These are phyloP conservation scores for Suillia variegata DNA, from an alignment of 2,888 invertebrate species.

Conservation along the genomic window DNA sequence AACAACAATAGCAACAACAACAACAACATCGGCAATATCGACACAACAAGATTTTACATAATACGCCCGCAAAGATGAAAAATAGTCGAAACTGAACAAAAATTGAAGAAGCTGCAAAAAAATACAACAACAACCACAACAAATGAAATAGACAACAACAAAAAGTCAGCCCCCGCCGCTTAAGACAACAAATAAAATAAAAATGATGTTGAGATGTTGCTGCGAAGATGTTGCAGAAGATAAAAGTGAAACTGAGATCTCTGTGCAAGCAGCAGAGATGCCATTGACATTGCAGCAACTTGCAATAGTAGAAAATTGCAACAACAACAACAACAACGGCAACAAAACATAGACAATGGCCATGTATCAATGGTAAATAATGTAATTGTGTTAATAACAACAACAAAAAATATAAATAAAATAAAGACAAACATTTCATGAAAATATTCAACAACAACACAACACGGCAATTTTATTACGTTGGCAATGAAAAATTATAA, in stretches of 20 bases:
- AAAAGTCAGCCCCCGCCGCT: no score
- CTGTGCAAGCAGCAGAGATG: constrained; percentile 38
- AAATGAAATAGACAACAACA: no score
- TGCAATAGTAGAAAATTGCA: constrained; percentile 43
- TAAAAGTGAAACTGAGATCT: constrained; percentile 54
- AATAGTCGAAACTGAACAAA: background rate
- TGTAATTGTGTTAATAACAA: background rate
- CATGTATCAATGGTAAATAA: constrained; percentile 5
- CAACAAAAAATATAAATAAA: background rate
- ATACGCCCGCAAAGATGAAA: constrained; percentile 12
- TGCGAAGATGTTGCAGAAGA: constrained; percentile 25
- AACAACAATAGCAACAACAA: background rate
- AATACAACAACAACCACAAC: constrained; percentile 8
- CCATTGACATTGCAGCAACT: constrained; percentile 50
- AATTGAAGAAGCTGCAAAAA: background rate
- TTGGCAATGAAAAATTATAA: constrained; percentile 1
- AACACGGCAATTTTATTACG: background rate
- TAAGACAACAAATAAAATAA: background rate
- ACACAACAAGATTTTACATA: constrained; percentile 20
- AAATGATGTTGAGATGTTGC: constrained; percentile 5
- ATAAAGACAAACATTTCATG: constrained; percentile 33
- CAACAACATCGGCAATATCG: constrained; percentile 7
- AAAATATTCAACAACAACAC: background rate
- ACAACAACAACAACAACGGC: constrained; percentile 29
- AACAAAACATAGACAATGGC: constrained; percentile 18